Evolutionary conservation across 2,888 invertebrate species (phyloP), one percentile per base, ranked within the genome.

Genomic region (Masnerella sp.): DNA sequence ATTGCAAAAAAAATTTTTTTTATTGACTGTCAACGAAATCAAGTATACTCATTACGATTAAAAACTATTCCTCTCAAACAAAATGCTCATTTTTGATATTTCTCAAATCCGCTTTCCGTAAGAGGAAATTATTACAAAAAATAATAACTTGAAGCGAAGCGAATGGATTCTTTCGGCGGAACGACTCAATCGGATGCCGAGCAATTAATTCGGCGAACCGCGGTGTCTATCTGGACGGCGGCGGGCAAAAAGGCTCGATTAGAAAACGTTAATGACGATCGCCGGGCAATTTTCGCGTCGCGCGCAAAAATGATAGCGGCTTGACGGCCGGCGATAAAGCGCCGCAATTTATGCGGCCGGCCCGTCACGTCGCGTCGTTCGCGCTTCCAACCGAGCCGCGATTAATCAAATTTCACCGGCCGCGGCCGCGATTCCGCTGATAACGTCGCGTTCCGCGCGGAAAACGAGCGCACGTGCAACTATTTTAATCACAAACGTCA

Each of bases 171-270:
- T 71, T 71, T 71, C 64, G 74, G 64, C 74, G 74, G 72, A 73
- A 79, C 78, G 78, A 77, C 80, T 79, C 78, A 79, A 79, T 80
- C 78, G 76, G 52, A 70, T 68, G 72, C 59, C 77, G 74, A 51
- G 71, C 78, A 78, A 80, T 78, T 79, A 80, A 78, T 80, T 77
- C 77, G 74, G 69, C 77, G 73, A 80, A 80, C 77, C 77, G 75
- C 77, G 73, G 69, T 75, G 76, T 75, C 74, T 72, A 72, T 72
- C 68, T 69, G 58, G 45, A 36, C 49, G 71, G 67, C 76, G 74
- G 59, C n/a, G 38, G 73, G 61, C 62, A 62, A 74, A 74, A 70
- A 62, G 67, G 61, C 49, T 56, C 69, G 64, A 69, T 69, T 74
- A 64, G 68, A 59, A 69, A 74, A 64, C 62, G 64, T 49, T 74